Base-by-base conservation (phyloP, 2,797 vertebrate genomes). In the Anas flavirostris region DNA sequence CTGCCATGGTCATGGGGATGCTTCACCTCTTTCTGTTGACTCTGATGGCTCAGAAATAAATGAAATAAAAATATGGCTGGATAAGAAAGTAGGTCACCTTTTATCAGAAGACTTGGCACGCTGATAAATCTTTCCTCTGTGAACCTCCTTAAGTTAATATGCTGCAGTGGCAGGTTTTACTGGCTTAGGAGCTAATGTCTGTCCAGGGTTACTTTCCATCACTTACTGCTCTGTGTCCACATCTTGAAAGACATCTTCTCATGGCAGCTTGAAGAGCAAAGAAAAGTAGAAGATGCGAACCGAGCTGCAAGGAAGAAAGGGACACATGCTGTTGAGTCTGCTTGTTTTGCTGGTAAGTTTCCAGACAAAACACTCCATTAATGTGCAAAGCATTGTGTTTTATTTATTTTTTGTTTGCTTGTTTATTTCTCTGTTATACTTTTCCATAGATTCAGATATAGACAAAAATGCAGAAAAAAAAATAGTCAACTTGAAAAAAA, bases 1-100 rank as follows among this genome's bases (percentile, higher is more conserved):
- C n/a, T 50, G 58, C n/a, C n/a, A n/a, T 0, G 0, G 7, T 43
- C 50, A 17, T 2, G 1, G 31, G 17, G 3, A 43, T 37, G 21
- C 12, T 82, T 77, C 17, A 0, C 35, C 52, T 75, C 39, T 29
- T 82, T 43, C 79, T 52, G 31, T 6, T 31, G 41, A 26, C 28
- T 35, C 12, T 62, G 41, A 18, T 26, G 82, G 62, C 66, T 77
- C 76, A 75, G 58, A 55, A 83, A 53, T 21, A 81, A 73, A 37
- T 4, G 26, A 21, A 83, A 64, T 9, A 43, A 8, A 62, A 78
- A 35, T 5, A 62, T 2, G 9, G 5, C 48, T 31, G 46, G 11
- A 19, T n/a, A 52, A 69, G 73, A 75, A 90, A 82, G 29, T 7
- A 56, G 58, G 29, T 62, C 37, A 69, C 37, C 43, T 88, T 80